Evolutionary conservation across 2,113 vertebrate genomes (phyloP).

Genomic region (Rhabdomys dilectus): DNA sequence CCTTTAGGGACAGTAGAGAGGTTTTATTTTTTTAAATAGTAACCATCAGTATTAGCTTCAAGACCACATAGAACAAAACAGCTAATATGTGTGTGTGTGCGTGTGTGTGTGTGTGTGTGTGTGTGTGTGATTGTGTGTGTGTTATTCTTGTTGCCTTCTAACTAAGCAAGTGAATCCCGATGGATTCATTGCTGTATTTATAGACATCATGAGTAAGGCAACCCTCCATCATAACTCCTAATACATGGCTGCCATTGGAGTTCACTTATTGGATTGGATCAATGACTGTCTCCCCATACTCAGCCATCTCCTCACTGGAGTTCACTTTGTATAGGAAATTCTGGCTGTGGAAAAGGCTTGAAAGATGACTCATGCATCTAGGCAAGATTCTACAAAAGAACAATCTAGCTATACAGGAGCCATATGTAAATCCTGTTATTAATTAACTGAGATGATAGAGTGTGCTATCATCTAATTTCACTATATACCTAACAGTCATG

Average conservation of each 20-base stretch:
- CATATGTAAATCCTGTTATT: background rate
- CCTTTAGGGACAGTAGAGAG: background rate
- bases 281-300: background rate
- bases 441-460: background rate
- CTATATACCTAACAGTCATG: background rate
- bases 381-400: background rate
- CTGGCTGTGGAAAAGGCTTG: background rate
- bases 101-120: no score
- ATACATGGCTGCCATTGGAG: background rate
- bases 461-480: background rate
- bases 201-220: background rate
- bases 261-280: background rate
- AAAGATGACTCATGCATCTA: background rate
- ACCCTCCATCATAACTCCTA: background rate
- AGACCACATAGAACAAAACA: background rate
- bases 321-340: slow-evolving; percentile 21
- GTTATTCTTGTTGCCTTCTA: background rate
- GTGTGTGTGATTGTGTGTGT: background rate
- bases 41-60: background rate
- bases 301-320: background rate
- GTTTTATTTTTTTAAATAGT: background rate
- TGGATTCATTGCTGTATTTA: background rate
- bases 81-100: background rate
- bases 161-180: background rate
- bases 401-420: background rate